phyloP scores from a whole-genome alignment of 2,113 vertebrate genomes.

The Phalacrocorax aristotelis region DNA sequence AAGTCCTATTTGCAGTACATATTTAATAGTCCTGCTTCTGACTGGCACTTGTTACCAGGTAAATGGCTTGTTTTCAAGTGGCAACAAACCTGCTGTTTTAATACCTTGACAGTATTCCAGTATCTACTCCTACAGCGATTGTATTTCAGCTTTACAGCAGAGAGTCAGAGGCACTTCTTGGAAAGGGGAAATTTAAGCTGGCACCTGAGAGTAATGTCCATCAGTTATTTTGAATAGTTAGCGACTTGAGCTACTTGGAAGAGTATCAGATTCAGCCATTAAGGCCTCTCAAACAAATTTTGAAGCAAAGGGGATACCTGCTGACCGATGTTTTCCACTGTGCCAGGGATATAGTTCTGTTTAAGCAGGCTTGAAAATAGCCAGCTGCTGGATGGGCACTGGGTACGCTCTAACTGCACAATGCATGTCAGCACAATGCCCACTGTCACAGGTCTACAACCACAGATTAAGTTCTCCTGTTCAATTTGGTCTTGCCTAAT shows the following conservation, averaged over 20 bases:
- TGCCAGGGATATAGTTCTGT: neutral
- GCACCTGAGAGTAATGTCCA: neutral
- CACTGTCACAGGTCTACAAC: neutral
- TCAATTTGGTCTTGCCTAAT: neutral
- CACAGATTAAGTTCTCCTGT: neutral
- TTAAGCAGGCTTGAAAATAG: neutral
- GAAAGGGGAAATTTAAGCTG: constrained; percentile 14
- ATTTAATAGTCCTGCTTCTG: neutral
- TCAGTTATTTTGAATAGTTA: neutral
- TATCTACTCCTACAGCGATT: neutral
- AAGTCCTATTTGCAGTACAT: neutral
- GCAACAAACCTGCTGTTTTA: neutral
- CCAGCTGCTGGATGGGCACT: neutral
- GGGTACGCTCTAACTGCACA: rapidly evolving
- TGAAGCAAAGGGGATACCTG: neutral
- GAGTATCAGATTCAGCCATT: neutral
- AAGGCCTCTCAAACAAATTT: neutral
- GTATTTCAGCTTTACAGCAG: neutral
- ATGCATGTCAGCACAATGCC: neutral
- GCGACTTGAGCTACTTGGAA: neutral
- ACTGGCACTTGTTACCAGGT: neutral
- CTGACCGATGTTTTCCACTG: neutral
- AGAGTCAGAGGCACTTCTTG: neutral
- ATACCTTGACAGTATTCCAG: neutral
- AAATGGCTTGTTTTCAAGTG: neutral